Conservation (phyloP, 92 coral and sea anemone genomes). For the Isaurus tuberculatus region DNA sequence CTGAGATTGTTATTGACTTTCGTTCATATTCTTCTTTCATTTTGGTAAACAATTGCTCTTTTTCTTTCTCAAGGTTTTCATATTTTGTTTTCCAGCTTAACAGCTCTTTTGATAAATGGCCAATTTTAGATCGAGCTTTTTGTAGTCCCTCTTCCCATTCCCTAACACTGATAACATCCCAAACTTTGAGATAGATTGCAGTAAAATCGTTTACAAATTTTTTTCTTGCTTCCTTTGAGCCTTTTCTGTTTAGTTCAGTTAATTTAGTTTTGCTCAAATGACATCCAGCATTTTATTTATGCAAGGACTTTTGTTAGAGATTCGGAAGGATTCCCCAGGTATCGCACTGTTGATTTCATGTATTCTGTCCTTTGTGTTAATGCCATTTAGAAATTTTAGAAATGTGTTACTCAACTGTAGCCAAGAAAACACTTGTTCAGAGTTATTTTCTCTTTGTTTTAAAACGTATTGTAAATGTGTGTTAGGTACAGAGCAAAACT, state of each 20-base stretch:
- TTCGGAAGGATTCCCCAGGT: not conserved
- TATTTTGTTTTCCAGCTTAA: constrained; percentile 31
- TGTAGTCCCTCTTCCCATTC: constrained; percentile 33
- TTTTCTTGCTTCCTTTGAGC: constrained; percentile 1
- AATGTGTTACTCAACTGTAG: not conserved
- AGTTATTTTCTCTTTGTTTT: not conserved
- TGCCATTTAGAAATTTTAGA: not conserved
- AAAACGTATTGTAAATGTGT: not conserved
- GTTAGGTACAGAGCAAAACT: not conserved
- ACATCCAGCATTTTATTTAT: not conserved
- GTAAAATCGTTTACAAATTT: constrained; percentile 3
- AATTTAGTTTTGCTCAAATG: not conserved
- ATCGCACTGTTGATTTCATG: not conserved
- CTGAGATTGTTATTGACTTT: constrained; percentile 7
- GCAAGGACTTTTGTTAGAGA: not conserved
- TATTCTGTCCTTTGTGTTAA: not conserved
- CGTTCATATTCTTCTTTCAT: constrained; percentile 2
- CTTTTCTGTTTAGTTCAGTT: constrained; percentile 25
- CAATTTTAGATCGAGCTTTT: not conserved
- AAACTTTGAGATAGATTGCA: not conserved
- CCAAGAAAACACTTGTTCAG: constrained; percentile 1
- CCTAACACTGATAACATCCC: constrained; percentile 21
- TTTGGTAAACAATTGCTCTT: constrained; percentile 12
- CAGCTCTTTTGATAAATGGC: constrained; percentile 13
- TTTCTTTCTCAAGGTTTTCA: constrained; percentile 40